Conservation (phyloP, 2,797 vertebrate species). For the Erpetoichthys calabaricus region DNA sequence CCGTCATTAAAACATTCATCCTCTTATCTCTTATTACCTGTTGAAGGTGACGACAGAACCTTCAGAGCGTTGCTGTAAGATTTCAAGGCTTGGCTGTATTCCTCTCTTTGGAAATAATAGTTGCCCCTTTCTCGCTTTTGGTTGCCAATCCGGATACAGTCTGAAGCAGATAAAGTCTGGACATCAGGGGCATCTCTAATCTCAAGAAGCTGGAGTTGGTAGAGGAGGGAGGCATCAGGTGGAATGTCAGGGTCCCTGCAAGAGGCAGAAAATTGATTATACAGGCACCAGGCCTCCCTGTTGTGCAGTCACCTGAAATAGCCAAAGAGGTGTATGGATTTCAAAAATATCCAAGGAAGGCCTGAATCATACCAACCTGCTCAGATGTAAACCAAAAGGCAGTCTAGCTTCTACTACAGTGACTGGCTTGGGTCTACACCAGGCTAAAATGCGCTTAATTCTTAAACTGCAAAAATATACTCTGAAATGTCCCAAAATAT, state of each 20-base stretch:
- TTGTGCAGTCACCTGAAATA: no score
- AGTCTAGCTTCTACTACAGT: no score
- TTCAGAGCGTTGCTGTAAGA: slow-evolving; percentile 63
- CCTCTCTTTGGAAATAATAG: slow-evolving; percentile 66
- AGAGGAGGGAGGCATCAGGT: slow-evolving; percentile 58
- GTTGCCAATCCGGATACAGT: slow-evolving; percentile 58
- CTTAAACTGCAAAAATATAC: background rate
- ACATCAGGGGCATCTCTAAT: slow-evolving; percentile 50
- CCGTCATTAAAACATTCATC: no score
- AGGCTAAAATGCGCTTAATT: no score
- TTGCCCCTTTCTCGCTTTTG: slow-evolving; percentile 68
- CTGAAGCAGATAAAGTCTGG: slow-evolving; percentile 38
- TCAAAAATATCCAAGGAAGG: no score
- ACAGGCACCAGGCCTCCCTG: no score
- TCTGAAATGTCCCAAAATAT: no score
- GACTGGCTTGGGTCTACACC: no score
- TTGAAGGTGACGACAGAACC: slow-evolving; percentile 40
- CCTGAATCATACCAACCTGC: no score
- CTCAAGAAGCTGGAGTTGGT: slow-evolving; percentile 64
- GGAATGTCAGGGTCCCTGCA: slow-evolving; percentile 70
- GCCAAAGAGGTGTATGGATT: no score
- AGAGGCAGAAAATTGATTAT: slow-evolving; percentile 10
- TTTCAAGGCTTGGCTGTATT: slow-evolving; percentile 49
- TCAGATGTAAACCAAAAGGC: background rate
- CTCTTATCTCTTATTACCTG: slow-evolving; percentile 33